phyloP scores from a whole-genome alignment of 2,113 vertebrate species.

The Macquaria australasica region DNA sequence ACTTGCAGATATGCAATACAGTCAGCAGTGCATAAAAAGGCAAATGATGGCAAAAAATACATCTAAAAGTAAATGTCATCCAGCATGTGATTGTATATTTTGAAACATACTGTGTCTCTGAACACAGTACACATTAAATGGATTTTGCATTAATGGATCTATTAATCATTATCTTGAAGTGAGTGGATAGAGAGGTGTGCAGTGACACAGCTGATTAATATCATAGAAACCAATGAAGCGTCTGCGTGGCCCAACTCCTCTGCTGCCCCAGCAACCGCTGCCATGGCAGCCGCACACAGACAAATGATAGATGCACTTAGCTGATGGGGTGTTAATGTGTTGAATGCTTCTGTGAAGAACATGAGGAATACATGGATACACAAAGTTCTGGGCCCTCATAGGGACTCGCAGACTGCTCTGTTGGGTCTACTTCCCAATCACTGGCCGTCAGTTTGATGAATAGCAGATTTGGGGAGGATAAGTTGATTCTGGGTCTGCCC shows the following conservation, averaged over 20 bases:
- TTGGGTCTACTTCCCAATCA: constrained; percentile 50
- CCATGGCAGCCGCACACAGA: constrained; percentile 52
- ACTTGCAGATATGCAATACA: not conserved
- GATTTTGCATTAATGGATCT: constrained; percentile 38
- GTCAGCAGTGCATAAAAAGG: constrained; percentile 28
- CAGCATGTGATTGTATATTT: not conserved
- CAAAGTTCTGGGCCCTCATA: constrained; percentile 2
- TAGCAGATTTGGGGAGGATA: constrained; percentile 41
- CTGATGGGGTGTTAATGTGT: constrained; percentile 45
- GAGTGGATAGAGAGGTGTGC: constrained; percentile 41
- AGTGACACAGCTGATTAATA: constrained; percentile 68
- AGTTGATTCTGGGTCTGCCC: constrained; percentile 45
- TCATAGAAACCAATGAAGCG: constrained; percentile 44
- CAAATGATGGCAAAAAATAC: constrained; percentile 5
- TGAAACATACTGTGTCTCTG: constrained; percentile 8
- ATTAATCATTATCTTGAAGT: constrained; percentile 43
- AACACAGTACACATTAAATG: not conserved
- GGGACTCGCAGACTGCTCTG: constrained; percentile 33
- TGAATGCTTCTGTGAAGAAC: constrained; percentile 37
- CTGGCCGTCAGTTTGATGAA: constrained; percentile 57
- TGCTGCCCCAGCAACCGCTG: constrained; percentile 38
- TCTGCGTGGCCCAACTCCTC: constrained; percentile 9
- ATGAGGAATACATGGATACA: constrained; percentile 22
- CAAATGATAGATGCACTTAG: constrained; percentile 60
- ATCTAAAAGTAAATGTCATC: constrained; percentile 18